Percentiles rank a stretch among this genome's conserved stretches.
Conservation (phyloP, 2,113 vertebrate species). For the Eubucco bourcierii region DNA sequence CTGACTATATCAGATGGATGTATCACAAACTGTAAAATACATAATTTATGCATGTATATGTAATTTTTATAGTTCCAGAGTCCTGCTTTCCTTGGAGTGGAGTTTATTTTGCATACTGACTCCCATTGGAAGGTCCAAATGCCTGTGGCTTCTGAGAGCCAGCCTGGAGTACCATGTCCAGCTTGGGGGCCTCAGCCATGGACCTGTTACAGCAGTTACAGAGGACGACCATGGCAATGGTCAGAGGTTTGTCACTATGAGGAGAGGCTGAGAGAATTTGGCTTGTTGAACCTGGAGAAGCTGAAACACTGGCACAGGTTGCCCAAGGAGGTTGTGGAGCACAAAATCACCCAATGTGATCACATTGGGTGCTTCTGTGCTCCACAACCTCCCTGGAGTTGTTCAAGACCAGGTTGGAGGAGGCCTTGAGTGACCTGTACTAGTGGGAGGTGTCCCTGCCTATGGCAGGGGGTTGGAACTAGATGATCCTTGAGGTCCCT, state of each 20-base stretch:
- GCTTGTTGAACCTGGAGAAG: neutral
- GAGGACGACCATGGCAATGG: neutral
- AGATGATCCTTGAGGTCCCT: too few species aligned
- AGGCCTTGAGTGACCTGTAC: too few species aligned
- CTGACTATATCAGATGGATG: neutral
- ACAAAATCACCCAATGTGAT: too few species aligned
- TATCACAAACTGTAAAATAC: neutral
- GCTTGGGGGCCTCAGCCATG: neutral
- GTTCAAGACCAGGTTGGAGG: too few species aligned
- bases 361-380: too few species aligned
- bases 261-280: neutral
- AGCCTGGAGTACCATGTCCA: accelerated
- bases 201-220: neutral
- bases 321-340: too few species aligned
- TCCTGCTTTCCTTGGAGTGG: neutral
- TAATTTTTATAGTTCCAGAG: neutral
- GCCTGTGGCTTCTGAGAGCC: neutral
- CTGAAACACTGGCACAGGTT: too few species aligned
- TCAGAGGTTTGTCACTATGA: neutral
- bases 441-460: too few species aligned
- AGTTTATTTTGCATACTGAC: neutral
- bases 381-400: too few species aligned
- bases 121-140: neutral
- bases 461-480: too few species aligned
- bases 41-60: neutral